phyloP scores from a whole-genome alignment of 2,113 vertebrate species.

The Daboia siamensis region DNA sequence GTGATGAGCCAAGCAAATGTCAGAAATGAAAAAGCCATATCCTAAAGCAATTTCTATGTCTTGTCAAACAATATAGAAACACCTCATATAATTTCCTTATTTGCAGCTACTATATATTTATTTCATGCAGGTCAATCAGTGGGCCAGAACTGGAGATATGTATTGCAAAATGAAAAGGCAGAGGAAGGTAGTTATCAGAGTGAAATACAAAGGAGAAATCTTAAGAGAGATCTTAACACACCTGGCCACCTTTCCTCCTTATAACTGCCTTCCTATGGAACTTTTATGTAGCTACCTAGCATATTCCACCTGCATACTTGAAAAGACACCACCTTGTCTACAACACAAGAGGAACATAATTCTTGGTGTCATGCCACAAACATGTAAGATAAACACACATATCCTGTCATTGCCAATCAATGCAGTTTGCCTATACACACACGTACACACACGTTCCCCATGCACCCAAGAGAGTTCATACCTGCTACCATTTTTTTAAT shows the following conservation, averaged over 20 bases:
- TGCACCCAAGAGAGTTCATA: slow-evolving; percentile 71
- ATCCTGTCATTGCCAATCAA: not conserved
- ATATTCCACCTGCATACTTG: not conserved
- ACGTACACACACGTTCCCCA: slow-evolving; percentile 19
- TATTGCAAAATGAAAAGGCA: not conserved
- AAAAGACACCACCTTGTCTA: not conserved
- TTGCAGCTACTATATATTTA: not conserved
- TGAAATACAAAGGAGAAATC: not conserved
- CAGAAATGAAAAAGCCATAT: not conserved
- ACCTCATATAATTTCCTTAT: not conserved
- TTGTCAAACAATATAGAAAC: too few relatives aligned
- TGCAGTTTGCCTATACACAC: not conserved
- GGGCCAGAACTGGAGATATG: not conserved
- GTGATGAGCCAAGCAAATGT: not conserved
- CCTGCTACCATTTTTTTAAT: slow-evolving; percentile 94
- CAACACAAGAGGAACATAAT: slow-evolving; percentile 25
- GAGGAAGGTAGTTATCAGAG: not conserved
- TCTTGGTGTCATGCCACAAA: not conserved
- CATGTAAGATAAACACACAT: not conserved
- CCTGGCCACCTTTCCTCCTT: too few relatives aligned
- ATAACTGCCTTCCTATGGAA: not conserved
- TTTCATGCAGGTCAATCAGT: not conserved
- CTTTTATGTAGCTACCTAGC: not conserved
- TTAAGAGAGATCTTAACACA: not conserved
- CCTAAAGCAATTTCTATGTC: not conserved